Evolutionary conservation across 2,113 vertebrate species (phyloP).

Genomic region (Natator depressus): DNA sequence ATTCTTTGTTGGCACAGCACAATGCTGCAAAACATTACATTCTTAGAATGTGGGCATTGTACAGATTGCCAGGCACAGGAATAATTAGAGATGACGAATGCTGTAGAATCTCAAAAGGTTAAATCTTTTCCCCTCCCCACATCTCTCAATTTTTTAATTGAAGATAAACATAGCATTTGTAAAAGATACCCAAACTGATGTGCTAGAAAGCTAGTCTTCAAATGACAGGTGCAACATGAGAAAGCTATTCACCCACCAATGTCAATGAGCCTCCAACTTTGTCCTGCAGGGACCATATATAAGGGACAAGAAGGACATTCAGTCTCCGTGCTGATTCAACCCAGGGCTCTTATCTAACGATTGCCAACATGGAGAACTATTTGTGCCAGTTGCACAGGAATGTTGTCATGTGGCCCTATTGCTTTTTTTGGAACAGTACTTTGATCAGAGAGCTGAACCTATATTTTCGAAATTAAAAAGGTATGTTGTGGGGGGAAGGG

Average conservation of each 20-base stretch:
- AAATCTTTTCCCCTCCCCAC: not conserved
- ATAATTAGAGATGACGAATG: not conserved
- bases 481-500: not conserved
- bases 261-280: not conserved
- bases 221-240: not conserved
- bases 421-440: not conserved
- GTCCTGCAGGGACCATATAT: not conserved
- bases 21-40: not conserved
- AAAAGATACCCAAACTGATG: not conserved
- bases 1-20: not conserved
- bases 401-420: not conserved
- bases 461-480: not conserved
- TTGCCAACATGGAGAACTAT: not conserved
- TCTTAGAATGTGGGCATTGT: not conserved
- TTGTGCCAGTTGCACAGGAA: not conserved
- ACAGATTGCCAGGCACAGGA: not conserved
- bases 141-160: not conserved
- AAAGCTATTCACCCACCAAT: not conserved
- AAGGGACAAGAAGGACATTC: accelerated
- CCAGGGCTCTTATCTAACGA: not conserved
- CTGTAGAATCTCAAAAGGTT: not conserved
- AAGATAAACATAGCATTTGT: not conserved
- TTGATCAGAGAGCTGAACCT: not conserved
- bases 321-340: not conserved
- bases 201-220: not conserved